Percentiles rank a stretch among this genome's conserved stretches.
These are phyloP conservation scores for Sussaba pulchella DNA, from an alignment of 2,888 invertebrate species.

Conservation along the genomic window DNA sequence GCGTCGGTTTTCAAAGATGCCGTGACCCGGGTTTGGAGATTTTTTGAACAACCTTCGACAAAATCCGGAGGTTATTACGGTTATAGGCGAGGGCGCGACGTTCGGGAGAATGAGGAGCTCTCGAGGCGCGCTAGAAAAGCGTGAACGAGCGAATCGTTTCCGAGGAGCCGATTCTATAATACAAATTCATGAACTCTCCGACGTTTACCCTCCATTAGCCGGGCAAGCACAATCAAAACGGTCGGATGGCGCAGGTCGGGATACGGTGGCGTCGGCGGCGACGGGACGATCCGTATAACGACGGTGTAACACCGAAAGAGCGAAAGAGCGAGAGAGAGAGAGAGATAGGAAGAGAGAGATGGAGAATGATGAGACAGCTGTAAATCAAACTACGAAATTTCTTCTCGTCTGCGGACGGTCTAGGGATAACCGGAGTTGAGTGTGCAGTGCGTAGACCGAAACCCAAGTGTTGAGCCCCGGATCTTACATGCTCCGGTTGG, in stretches of 20 bases:
- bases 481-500: constrained; percentile 21
- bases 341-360: constrained; percentile 8
- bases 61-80: background rate
- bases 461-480: constrained; percentile 61
- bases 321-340: background rate
- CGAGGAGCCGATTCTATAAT: constrained; percentile 80
- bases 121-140: constrained; percentile 1
- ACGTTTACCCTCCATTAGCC: constrained; percentile 82
- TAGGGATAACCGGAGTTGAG: constrained; percentile 64
- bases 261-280: constrained; percentile 56
- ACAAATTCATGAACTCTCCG: constrained; percentile 83
- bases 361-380: constrained; percentile 73
- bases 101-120: constrained; percentile 7
- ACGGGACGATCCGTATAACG: constrained; percentile 46
- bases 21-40: constrained; percentile 54
- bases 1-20: constrained; percentile 15
- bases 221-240: constrained; percentile 81
- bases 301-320: constrained; percentile 34
- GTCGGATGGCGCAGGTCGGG: constrained; percentile 64
- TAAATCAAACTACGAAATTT: constrained; percentile 82
- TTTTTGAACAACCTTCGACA: constrained; percentile 55
- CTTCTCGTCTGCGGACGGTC: constrained; percentile 71
- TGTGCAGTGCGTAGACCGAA: constrained; percentile 48
- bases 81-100: constrained; percentile 26
- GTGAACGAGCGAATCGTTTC: constrained; percentile 65